Percentiles rank a stretch among this genome's conserved stretches.
Evolutionary conservation across 1,140 invertebrate genomes (phyloP).

Genomic region (Bactericera cockerelli): DNA sequence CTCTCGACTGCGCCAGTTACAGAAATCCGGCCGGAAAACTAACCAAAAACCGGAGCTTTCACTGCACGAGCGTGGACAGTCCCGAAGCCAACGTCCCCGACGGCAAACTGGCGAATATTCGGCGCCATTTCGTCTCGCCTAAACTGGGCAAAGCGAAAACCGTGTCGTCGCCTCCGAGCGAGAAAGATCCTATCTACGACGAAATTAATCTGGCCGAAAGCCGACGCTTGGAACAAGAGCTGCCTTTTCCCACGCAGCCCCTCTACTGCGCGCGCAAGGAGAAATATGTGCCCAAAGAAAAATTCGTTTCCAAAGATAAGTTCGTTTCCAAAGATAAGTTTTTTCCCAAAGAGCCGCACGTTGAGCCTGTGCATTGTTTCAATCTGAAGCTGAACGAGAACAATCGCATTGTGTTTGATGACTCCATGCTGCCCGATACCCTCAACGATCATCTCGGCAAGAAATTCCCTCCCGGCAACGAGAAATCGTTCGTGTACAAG

Average conservation of each 20-base stretch:
- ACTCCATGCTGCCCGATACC: not conserved
- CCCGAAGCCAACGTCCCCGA: not conserved
- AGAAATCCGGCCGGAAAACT: not conserved
- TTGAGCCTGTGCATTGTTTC: not conserved
- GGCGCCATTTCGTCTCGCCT: not conserved
- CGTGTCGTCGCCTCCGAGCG: too few species aligned
- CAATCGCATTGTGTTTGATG: not conserved
- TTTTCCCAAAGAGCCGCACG: too few species aligned
- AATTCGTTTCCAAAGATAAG: too few species aligned
- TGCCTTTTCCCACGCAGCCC: too few species aligned
- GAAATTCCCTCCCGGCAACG: not conserved
- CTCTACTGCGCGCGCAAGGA: too few species aligned
- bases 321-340: too few species aligned
- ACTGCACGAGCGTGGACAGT: not conserved
- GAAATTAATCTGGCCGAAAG: slow-evolving; percentile 7
- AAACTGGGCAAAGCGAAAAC: not conserved
- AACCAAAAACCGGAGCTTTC: not conserved
- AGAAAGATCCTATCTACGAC: not conserved
- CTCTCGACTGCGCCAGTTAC: not conserved
- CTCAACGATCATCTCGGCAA: not conserved
- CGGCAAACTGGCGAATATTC: not conserved
- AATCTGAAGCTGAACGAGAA: not conserved
- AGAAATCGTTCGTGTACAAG: not conserved
- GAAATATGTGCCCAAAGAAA: too few species aligned
- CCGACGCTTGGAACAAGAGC: too few species aligned